Conservation (phyloP, 2,888 invertebrate genomes). For the Lithodes maja region DNA sequence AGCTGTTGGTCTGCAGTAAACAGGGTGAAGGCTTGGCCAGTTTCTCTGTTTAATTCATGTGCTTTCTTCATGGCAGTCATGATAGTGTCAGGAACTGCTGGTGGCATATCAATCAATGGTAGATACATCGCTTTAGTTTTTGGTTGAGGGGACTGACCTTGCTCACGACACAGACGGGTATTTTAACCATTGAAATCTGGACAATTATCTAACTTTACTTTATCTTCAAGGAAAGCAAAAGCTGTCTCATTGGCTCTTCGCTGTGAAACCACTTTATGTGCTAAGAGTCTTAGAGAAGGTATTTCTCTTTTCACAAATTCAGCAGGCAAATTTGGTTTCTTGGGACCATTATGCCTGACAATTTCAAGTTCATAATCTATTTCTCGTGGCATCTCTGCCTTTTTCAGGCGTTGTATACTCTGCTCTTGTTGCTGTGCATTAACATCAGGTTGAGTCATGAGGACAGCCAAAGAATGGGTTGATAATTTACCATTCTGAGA, state of each 20-base stretch:
- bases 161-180: background rate
- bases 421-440: background rate
- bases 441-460: background rate
- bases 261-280: background rate
- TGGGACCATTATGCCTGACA: background rate
- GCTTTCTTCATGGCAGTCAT: too few species aligned
- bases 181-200: background rate
- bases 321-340: background rate
- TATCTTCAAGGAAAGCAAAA: background rate
- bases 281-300: background rate
- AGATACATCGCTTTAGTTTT: too few species aligned
- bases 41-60: too few species aligned
- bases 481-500: background rate
- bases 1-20: too few species aligned
- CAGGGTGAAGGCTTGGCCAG: too few species aligned
- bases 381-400: background rate
- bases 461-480: background rate
- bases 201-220: background rate
- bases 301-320: background rate
- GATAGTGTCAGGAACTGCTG: too few species aligned
- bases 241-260: background rate
- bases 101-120: too few species aligned
- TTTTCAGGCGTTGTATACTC: background rate
- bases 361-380: background rate
- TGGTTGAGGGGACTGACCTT: background rate